Evolutionary conservation across 1,140 invertebrate genomes (phyloP), one percentile per base, ranked within the genome.

Genomic region (Heliconius himera): DNA sequence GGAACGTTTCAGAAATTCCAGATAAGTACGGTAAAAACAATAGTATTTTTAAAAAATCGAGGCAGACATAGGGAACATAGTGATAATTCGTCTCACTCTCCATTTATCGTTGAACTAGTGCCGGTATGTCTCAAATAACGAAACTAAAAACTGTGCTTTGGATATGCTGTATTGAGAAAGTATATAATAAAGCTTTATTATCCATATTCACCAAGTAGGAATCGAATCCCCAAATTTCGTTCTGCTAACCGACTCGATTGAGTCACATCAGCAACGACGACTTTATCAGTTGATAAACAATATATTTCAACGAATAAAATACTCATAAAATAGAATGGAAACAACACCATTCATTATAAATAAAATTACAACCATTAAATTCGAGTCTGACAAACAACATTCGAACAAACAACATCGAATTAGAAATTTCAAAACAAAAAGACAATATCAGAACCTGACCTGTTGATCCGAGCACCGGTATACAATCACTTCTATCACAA

Each of bases 391-490:
- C 26, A 66, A 66, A 66, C 60, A n/a, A 56, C n/a, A n/a, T 56
- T 9, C 54, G n/a, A 56, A 56, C 54, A 56, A 22, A 56, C 54
- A 71, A 71, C 70, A 71, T 36, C 8, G n/a, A 38, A 38, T 71
- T 36, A 71, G 70, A 71, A 33, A 71, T 11, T 75, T 78, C 70
- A 26, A 46, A 74, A 70, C n/a, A 66, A 60, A 78, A 82, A 82
- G 56, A 79, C 70, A 86, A 84, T 78, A 85, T 78, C 16, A 70
- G 79, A 80, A 86, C 81, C 88, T 87, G 83, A 91, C 89, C 89
- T 91, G 89, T 90, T 90, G 88, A 87, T 88, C 74, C 36, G 6
- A 80, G 78, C 70, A 74, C 74, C 41, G 80, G 16, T 60, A 49
- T 73, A 72, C 33, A 51, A 51, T 73, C 82, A 85, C 77, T 86